These are phyloP conservation scores for Chloromyia formosa DNA, from an alignment of 2,888 invertebrate species.

Conservation along the genomic window DNA sequence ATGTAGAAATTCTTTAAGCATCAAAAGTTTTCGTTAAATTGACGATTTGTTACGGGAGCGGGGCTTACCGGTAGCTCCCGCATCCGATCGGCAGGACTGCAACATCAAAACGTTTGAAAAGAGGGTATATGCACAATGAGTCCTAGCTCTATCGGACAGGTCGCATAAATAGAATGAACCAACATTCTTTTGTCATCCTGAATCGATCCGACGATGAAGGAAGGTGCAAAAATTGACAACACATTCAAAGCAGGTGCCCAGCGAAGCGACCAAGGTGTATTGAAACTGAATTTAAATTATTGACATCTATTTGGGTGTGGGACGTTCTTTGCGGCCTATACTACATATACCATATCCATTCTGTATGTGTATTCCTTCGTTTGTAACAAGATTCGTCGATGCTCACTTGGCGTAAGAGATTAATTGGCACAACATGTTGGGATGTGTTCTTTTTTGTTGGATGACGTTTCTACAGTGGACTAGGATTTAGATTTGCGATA, in stretches of 20 bases:
- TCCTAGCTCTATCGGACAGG: not conserved
- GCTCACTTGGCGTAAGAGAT: constrained; percentile 46
- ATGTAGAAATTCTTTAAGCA: constrained; percentile 41
- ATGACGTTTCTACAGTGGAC: no score
- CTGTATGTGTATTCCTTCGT: not conserved
- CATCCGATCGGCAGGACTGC: not conserved
- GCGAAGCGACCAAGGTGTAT: not conserved
- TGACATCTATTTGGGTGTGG: not conserved
- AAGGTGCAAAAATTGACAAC: not conserved
- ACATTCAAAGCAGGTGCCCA: not conserved
- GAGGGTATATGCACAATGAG: not conserved
- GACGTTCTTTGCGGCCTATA: not conserved
- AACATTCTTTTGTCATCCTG: no score
- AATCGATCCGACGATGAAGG: no score
- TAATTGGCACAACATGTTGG: constrained; percentile 45
- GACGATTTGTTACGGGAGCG: not conserved
- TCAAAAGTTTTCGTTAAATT: constrained; percentile 40
- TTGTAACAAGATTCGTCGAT: constrained; percentile 29
- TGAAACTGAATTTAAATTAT: constrained; percentile 3
- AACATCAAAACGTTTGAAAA: not conserved
- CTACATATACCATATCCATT: not conserved
- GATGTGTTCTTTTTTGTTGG: not conserved
- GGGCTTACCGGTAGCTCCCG: not conserved
- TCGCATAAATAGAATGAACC: no score
- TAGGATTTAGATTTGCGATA: no score